Conservation (phyloP, 53 echinoderm and acorn worm species). For the Astropecten irregularis region DNA sequence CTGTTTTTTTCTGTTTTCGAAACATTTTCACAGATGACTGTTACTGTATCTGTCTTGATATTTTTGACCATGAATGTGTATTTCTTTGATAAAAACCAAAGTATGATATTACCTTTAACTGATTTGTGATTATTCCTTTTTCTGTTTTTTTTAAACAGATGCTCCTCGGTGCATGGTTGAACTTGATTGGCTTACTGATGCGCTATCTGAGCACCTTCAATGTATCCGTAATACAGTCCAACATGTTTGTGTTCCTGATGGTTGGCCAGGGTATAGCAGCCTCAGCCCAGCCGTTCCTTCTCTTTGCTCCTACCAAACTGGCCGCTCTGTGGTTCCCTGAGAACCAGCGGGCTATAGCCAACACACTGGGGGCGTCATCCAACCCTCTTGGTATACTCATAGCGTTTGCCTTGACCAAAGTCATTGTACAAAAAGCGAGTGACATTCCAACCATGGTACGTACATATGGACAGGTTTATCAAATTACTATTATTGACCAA, state of each 20-base stretch:
- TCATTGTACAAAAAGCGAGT: constrained; percentile 49
- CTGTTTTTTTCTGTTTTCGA: too few relatives aligned
- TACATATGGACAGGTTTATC: background rate
- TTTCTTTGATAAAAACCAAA: too few relatives aligned
- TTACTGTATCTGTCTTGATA: too few relatives aligned
- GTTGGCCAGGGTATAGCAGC: constrained; percentile 81
- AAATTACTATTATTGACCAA: background rate
- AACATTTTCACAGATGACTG: too few relatives aligned
- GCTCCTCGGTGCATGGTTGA: constrained; percentile 75
- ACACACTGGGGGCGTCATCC: constrained; percentile 83
- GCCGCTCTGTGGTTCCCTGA: constrained; percentile 96
- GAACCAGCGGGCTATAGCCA: constrained; percentile 86
- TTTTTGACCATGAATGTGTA: too few relatives aligned
- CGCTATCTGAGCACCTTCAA: constrained; percentile 70
- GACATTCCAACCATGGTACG: constrained; percentile 75
- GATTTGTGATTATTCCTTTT: background rate
- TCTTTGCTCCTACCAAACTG: constrained; percentile 94
- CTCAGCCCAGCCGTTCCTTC: constrained; percentile 84
- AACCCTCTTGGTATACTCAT: constrained; percentile 90
- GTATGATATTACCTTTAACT: too few relatives aligned
- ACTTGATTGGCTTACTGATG: constrained; percentile 71
- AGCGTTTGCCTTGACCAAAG: constrained; percentile 61
- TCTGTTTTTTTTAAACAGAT: constrained; percentile 60
- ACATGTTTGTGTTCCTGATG: too few relatives aligned
- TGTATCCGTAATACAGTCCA: too few relatives aligned